These are phyloP conservation scores for Molanna angustata DNA, from an alignment of 2,888 invertebrate genomes.

Conservation along the genomic window DNA sequence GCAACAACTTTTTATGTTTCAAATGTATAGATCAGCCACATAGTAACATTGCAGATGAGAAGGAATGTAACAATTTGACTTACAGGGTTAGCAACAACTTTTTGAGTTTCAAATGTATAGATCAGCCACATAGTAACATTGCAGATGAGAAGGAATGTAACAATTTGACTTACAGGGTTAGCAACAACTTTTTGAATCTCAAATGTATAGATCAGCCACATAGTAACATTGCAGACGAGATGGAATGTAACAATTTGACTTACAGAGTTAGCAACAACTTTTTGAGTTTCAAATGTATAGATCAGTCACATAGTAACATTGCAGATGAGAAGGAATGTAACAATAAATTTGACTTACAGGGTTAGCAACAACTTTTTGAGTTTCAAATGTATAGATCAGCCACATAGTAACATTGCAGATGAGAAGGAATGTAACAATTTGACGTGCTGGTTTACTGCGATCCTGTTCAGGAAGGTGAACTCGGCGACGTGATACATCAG, in stretches of 20 bases:
- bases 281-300: too few relatives aligned
- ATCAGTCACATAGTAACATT: too few relatives aligned
- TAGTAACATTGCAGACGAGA: constrained; percentile 91
- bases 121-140: too few relatives aligned
- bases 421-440: constrained; percentile 91
- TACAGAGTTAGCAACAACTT: constrained; percentile 94
- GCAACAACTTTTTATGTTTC: too few relatives aligned
- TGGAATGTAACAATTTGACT: constrained; percentile 94
- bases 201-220: constrained; percentile 96
- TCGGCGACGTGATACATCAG: constrained; percentile 88
- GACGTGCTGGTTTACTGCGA: constrained; percentile 91
- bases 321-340: too few relatives aligned
- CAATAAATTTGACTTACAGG: constrained; percentile 75
- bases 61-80: too few relatives aligned
- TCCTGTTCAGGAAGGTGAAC: constrained; percentile 91
- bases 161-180: constrained; percentile 81
- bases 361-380: constrained; percentile 89
- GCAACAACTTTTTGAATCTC: constrained; percentile 92
- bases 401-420: constrained; percentile 97
- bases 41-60: too few relatives aligned
- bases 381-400: constrained; percentile 93
- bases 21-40: too few relatives aligned
- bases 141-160: too few relatives aligned
- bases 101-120: too few relatives aligned
- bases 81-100: too few relatives aligned